Conservation (phyloP, 2,888 invertebrate species). For the Hirtodrosophila alboralis region DNA sequence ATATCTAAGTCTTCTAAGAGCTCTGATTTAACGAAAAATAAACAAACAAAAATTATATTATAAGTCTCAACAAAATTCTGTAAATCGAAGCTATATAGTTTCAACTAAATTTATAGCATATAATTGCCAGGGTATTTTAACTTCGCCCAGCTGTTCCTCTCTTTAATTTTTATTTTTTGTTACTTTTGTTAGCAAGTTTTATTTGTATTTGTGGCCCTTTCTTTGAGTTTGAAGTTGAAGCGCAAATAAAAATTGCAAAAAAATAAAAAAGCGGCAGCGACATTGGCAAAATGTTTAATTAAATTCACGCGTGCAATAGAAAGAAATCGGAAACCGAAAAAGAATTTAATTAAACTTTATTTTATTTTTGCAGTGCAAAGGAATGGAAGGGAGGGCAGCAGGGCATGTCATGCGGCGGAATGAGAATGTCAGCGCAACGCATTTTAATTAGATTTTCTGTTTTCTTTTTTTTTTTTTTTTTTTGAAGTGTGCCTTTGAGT, state of each 20-base stretch:
- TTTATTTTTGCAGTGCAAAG: conserved; percentile 8
- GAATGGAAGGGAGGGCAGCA: conserved; percentile 2
- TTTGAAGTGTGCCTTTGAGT: conserved; percentile 31
- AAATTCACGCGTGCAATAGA: conserved; percentile 54
- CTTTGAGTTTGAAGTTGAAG: conserved; percentile 21
- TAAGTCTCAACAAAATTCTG: no score
- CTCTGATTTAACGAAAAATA: no score
- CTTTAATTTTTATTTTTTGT: conserved; percentile 19
- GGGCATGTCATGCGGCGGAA: not conserved
- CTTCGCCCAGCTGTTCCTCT: no score
- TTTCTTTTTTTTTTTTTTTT: conserved; percentile 48
- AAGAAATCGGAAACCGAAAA: conserved; percentile 65
- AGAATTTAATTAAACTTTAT: conserved; percentile 76
- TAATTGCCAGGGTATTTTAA: no score
- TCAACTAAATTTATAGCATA: no score
- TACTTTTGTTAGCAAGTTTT: conserved; percentile 28
- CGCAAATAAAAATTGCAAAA: conserved; percentile 41
- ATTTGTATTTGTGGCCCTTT: conserved; percentile 36
- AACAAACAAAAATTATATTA: no score
- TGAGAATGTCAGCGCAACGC: conserved; percentile 66
- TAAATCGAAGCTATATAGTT: no score
- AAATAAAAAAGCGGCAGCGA: conserved; percentile 26
- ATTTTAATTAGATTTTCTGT: conserved; percentile 79
- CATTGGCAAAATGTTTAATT: conserved; percentile 72
- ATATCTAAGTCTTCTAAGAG: no score